phyloP scores from a whole-genome alignment of 2,797 vertebrate species.

The Nyctibius grandis region DNA sequence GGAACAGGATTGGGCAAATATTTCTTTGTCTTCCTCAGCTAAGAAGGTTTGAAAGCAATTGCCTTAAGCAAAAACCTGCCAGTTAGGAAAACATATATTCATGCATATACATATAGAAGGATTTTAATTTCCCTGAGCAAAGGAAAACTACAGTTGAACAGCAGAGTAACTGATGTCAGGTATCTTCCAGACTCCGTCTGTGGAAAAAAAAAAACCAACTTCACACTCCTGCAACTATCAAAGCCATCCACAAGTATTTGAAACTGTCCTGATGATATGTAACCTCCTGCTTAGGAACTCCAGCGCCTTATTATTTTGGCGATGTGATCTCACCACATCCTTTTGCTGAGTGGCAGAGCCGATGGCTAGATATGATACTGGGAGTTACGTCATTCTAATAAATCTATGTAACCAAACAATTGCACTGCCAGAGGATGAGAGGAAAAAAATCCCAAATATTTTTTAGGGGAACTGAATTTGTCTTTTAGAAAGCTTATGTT shows the following conservation, averaged over 20 bases:
- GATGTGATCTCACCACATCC: not conserved
- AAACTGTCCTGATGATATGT: not conserved
- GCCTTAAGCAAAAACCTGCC: not conserved
- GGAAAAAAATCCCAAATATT: not conserved
- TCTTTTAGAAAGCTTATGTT: not conserved
- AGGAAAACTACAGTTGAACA: not conserved
- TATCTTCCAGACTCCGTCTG: not conserved
- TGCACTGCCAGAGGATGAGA: not conserved
- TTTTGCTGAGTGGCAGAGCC: not conserved
- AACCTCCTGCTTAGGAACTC: not conserved
- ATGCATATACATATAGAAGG: not conserved
- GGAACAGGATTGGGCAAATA: not conserved
- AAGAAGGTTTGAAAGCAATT: not conserved
- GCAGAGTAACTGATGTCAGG: not conserved
- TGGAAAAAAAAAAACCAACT: not conserved
- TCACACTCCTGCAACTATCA: not conserved
- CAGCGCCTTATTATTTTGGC: not conserved
- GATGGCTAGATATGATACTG: not conserved
- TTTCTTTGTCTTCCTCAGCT: not conserved
- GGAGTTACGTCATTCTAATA: not conserved
- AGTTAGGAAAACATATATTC: not conserved
- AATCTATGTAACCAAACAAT: not conserved
- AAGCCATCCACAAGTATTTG: not conserved
- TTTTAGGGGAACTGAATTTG: not conserved
- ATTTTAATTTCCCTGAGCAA: not conserved